Evolutionary conservation across 2,888 invertebrate genomes (phyloP).

Genomic region (Eudemis profundana): DNA sequence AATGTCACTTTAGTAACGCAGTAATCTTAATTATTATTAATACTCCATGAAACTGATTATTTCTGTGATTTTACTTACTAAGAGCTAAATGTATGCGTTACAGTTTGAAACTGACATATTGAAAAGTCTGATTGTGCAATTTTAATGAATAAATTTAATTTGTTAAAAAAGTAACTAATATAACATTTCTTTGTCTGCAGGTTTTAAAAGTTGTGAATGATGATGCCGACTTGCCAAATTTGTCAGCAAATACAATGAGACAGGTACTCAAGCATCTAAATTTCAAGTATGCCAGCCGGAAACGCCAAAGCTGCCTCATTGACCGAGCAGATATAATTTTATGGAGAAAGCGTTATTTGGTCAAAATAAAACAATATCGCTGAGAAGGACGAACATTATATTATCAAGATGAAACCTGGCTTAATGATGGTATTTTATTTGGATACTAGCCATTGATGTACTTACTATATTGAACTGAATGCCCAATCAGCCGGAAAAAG

Average conservation of each 20-base stretch:
- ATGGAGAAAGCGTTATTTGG: constrained; percentile 11
- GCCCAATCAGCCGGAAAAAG: constrained; percentile 4
- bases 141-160: constrained; percentile 8
- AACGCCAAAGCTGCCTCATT: constrained; percentile 16
- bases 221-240: background rate
- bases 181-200: background rate
- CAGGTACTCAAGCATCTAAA: constrained; percentile 8
- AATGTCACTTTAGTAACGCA: constrained; percentile 10
- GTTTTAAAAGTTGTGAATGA: constrained; percentile 19
- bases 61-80: constrained; percentile 27
- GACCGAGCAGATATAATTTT: constrained; percentile 3
- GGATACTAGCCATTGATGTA: constrained; percentile 4
- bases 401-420: constrained; percentile 22
- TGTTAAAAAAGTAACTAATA: constrained; percentile 11
- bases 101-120: constrained; percentile 31
- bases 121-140: constrained; percentile 13
- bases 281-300: constrained; percentile 15
- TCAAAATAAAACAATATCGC: constrained; percentile 8
- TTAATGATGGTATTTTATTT: constrained; percentile 14
- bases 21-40: constrained; percentile 10
- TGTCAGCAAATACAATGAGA: background rate
- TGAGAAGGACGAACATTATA: constrained; percentile 6
- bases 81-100: constrained; percentile 29
- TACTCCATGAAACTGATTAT: constrained; percentile 18
- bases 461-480: constrained; percentile 2